These are phyloP conservation scores for Erythrolamprus reginae DNA, from an alignment of 2,113 vertebrate genomes.

Conservation along the genomic window DNA sequence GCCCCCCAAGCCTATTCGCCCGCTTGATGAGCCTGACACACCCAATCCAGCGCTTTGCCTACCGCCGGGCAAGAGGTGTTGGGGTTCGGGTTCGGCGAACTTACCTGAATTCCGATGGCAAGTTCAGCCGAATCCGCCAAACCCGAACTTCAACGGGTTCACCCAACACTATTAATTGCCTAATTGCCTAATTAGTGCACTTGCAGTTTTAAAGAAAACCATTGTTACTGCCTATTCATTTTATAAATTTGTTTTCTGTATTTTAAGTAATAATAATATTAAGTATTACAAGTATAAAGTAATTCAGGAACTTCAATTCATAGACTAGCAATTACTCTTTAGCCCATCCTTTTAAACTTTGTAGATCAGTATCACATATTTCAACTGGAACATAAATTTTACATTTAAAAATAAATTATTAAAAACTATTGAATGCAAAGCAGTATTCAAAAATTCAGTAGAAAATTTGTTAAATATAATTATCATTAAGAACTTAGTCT, in stretches of 20 bases:
- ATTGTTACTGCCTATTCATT: background rate
- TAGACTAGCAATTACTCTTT: background rate
- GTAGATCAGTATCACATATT: background rate
- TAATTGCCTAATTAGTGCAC: background rate
- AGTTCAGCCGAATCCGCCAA: too few species aligned
- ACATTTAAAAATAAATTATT: background rate
- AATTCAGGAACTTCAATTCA: background rate
- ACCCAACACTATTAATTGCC: too few species aligned
- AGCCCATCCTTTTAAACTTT: background rate
- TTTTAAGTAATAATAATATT: background rate
- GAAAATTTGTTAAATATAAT: background rate
- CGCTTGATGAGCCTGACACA: too few species aligned
- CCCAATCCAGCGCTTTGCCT: too few species aligned
- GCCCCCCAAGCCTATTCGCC: too few species aligned
- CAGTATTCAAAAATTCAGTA: background rate
- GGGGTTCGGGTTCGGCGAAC: too few species aligned
- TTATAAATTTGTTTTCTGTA: background rate
- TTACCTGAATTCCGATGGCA: too few species aligned
- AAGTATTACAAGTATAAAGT: background rate
- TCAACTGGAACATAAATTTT: background rate
- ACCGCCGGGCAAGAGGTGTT: too few species aligned
- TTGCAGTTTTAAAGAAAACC: slow-evolving; percentile 20
- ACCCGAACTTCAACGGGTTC: too few species aligned
- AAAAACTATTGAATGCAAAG: background rate
- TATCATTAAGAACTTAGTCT: background rate